Base-by-base conservation (phyloP, 2,797 vertebrate species). In the Perodicticus potto region DNA sequence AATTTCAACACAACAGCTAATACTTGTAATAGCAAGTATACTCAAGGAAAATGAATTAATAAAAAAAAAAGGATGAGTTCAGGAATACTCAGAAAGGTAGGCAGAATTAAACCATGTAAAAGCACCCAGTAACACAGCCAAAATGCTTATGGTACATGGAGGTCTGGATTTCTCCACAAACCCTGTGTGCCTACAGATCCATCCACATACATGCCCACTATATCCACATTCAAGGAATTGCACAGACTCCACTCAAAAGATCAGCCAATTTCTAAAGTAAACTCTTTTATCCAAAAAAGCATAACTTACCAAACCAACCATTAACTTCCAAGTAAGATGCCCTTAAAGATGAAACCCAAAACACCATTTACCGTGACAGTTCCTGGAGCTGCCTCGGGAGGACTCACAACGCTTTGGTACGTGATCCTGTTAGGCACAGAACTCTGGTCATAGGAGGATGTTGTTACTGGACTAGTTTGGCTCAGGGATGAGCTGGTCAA, bases 401-500 rank as follows among this genome's bases (percentile, higher is more conserved):
- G 98, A 98, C 98, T 98, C 97, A 99, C 96, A 86, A 98, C 97
- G 95, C 98, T 99, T 98, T 99, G 98, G 98, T 98, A 98, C 0
- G 85, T 61, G 95, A 98, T 97, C 96, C 99, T 98, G 97, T 98
- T 99, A 96, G 99, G 99, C 96, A 98, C 98, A 98, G 99, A 98
- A 92, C 98, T 98, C 96, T 99, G 99, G 78, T 99, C 99, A 19
- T 99, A 99, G 97, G 99, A 98, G n/a, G 99, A 98, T 20, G 99
- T 98, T 34, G 99, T 98, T 85, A 99, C 98, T 61, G 99, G 98
- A 81, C 98, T 98, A 92, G 98, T 96, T 40, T 97, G 86, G 97
- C 98, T 98, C 98, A 99, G 98, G 5, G 99, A 98, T 61, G 99
- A 99, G 97, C 97, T 98, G 86, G 97, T 98, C 95, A 99, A 98